These are phyloP conservation scores for Salvelinus fontinalis DNA, from an alignment of 2,113 vertebrate species.

Conservation along the genomic window DNA sequence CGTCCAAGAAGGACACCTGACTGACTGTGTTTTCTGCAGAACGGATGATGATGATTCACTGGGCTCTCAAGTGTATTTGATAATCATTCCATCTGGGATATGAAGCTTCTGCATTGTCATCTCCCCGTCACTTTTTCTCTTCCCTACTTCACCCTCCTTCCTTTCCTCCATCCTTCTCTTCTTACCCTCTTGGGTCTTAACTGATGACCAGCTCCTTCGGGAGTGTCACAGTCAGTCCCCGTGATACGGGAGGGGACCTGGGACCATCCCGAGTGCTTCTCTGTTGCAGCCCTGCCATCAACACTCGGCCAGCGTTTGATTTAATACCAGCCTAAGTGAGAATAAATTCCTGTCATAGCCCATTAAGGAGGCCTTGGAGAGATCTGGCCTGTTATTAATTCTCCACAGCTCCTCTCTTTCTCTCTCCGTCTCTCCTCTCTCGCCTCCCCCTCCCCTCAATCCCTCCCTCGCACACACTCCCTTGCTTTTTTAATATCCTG, in stretches of 20 bases:
- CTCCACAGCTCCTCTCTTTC: constrained; percentile 66
- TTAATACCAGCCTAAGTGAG: constrained; percentile 80
- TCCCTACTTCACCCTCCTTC: constrained; percentile 28
- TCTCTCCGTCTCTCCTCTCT: constrained; percentile 23
- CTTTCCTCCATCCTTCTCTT: constrained; percentile 17
- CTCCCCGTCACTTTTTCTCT: constrained; percentile 60
- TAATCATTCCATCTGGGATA: constrained; percentile 68
- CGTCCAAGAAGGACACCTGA: constrained; percentile 12
- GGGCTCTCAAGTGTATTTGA: constrained; percentile 59
- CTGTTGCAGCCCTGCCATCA: constrained; percentile 59
- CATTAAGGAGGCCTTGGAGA: constrained; percentile 81
- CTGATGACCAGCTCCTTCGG: constrained; percentile 41
- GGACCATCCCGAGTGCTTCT: constrained; percentile 34
- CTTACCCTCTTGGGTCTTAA: constrained; percentile 27
- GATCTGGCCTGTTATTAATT: constrained; percentile 80
- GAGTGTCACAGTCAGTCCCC: neutral
- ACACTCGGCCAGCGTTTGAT: constrained; percentile 71
- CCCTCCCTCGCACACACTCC: constrained; percentile 52
- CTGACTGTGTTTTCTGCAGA: constrained; percentile 47
- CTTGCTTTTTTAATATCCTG: constrained; percentile 69
- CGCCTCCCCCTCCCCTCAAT: constrained; percentile 41
- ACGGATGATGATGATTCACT: constrained; percentile 66
- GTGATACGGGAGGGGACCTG: constrained; percentile 12
- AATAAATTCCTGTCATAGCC: constrained; percentile 83
- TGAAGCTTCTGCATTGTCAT: constrained; percentile 55